Evolutionary conservation across 2,888 invertebrate species (phyloP).

Genomic region (Stenodera caucasica): DNA sequence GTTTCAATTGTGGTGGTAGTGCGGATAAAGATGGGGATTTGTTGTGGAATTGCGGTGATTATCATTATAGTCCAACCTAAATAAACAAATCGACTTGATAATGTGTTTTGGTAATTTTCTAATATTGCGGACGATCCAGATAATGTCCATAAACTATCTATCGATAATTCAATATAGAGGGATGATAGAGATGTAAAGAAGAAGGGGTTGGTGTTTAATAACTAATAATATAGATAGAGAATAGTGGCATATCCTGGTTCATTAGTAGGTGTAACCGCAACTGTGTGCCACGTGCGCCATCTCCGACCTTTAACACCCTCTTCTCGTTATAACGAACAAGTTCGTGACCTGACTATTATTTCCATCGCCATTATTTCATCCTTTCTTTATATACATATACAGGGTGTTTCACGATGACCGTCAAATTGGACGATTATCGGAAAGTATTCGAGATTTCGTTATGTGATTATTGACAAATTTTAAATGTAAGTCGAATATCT

Average conservation of each 20-base stretch:
- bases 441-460: too few species aligned
- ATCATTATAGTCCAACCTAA: conserved; percentile 21
- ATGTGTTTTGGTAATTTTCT: conserved; percentile 20
- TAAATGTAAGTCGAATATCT: too few species aligned
- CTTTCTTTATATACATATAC: too few species aligned
- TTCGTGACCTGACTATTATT: conserved; percentile 15
- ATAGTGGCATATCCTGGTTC: conserved; percentile 20
- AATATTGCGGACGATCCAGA: background rate
- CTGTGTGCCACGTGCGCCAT: conserved; percentile 21
- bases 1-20: too few species aligned
- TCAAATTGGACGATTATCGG: too few species aligned
- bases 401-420: too few species aligned
- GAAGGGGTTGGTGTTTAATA: conserved; percentile 8
- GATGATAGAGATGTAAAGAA: background rate
- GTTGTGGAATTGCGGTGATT: too few species aligned
- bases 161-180: conserved; percentile 20
- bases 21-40: too few species aligned
- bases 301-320: conserved; percentile 22
- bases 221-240: conserved; percentile 12
- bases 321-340: conserved; percentile 20
- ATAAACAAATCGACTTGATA: conserved; percentile 22
- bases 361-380: background rate
- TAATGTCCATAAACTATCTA: conserved; percentile 12
- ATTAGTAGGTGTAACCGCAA: conserved; percentile 25
- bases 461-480: too few species aligned